Base-by-base conservation (phyloP, 2,113 vertebrate genomes). In the Festucalex cinctus region DNA sequence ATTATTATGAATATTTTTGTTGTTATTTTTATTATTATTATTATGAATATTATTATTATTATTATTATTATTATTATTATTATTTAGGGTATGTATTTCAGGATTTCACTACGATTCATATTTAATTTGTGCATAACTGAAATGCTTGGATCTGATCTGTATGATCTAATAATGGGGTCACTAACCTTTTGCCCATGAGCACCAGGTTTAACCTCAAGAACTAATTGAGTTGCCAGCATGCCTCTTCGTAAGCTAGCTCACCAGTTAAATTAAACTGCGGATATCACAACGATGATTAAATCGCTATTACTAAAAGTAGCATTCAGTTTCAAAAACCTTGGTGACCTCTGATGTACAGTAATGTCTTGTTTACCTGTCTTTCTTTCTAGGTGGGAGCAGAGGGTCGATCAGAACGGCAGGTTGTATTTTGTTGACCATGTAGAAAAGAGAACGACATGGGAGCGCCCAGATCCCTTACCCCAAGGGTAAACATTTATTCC, bases 371-470 rank as follows among this genome's bases (percentile, higher is more conserved):
- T 58, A 65, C 53, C 46, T 66, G 9, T 41, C 75, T 10, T 69
- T 87, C 1, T 74, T 89, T 88, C 69, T 82, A 99, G 97, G 6
- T 99, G 97, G 96, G 97, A 99, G 81, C 97, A 99, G 90, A 93
- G 96, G 85, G 90, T 97, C 76, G 95, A 99, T 87, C 95, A 92
- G 62, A 94, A 94, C 1, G 95, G 97, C 37, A 91, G 96, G 72
- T 68, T 97, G 36, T 99, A 99, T 86, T 99, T 93, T 39, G 96
- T 99, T 49, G 97, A 99, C 91, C 97, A 99, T 9, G 93, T 98
- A 82, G 95, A 97, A 77, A 99, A 98, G 90, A 93, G 94, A 90
- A 99, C 97, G n/a, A 94, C 96, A 0, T 99, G 97, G 97, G 97
- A 98, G 80, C 92, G 95, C 3, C 97, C 97, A 41, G 96, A 99